Percentiles rank a stretch among this genome's conserved stretches.
phyloP scores from a whole-genome alignment of 2,888 invertebrate species.

The Ormyrus rosae region DNA sequence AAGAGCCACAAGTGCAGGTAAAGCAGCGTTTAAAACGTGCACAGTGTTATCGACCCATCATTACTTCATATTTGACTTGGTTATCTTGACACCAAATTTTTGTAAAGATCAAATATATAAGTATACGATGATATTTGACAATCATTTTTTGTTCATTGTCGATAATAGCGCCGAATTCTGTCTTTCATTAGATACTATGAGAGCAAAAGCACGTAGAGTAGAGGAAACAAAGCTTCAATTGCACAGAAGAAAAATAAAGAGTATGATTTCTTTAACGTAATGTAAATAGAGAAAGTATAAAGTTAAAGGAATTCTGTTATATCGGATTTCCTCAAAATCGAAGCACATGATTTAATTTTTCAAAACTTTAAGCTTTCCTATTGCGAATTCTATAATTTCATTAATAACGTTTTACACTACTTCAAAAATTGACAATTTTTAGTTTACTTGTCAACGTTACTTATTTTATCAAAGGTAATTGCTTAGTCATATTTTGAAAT shows the following conservation, averaged over 20 bases:
- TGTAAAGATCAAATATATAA: conserved; percentile 30
- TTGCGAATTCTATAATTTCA: conserved; percentile 10
- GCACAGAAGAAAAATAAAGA: conserved; percentile 41
- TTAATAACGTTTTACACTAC: conserved; percentile 3
- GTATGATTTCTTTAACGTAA: conserved; percentile 44
- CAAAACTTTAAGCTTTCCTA: conserved; percentile 11
- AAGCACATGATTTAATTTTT: conserved; percentile 40
- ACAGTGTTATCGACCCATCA: conserved; percentile 43
- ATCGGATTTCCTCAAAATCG: conserved; percentile 40
- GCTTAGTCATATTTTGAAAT: conserved; percentile 30
- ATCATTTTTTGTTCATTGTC: conserved; percentile 30
- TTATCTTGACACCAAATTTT: conserved; percentile 27
- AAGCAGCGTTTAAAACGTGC: conserved; percentile 41
- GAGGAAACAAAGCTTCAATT: conserved; percentile 34
- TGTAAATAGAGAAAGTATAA: conserved; percentile 2
- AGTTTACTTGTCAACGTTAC: not conserved
- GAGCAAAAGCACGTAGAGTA: conserved; percentile 42
- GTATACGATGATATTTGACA: conserved; percentile 34
- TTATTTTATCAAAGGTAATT: conserved; percentile 31
- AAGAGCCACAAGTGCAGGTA: conserved; percentile 48
- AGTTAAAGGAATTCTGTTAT: conserved; percentile 29
- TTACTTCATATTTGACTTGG: conserved; percentile 40
- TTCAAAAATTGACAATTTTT: not conserved
- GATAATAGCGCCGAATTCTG: conserved; percentile 18
- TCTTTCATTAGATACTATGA: conserved; percentile 30